Evolutionary conservation across 1,140 invertebrate species (phyloP).

Genomic region (Lucilia cuprina): DNA sequence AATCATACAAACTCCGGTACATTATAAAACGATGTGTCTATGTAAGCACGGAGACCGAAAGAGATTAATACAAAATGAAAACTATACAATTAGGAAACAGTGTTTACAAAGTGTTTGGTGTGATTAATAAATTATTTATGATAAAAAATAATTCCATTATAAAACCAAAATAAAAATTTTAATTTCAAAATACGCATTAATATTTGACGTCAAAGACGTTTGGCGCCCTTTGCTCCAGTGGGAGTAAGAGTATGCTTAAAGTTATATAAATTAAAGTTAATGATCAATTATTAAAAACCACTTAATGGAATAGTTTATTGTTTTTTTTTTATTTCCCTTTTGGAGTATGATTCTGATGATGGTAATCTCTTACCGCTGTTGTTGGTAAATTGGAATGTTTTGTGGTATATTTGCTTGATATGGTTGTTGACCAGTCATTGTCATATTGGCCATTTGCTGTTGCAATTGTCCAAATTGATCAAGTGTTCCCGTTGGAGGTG

Average conservation of each 20-base stretch:
- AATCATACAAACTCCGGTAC: neutral
- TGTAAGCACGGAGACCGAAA: neutral
- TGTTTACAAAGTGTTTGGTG: no score
- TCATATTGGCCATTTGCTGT: constrained; percentile 57
- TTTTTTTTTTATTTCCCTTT: neutral
- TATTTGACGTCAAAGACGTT: no score
- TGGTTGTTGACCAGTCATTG: constrained; percentile 43
- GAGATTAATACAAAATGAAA: no score
- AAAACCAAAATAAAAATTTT: no score
- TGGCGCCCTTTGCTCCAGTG: no score
- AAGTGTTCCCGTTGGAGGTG: constrained; percentile 28
- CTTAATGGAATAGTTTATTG: neutral
- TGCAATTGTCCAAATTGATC: constrained; percentile 55
- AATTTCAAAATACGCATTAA: no score
- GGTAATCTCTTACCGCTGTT: constrained; percentile 56
- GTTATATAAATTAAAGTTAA: neutral
- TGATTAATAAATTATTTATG: neutral
- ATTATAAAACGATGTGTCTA: neutral
- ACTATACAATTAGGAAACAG: no score
- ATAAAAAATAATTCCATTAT: neutral
- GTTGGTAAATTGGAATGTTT: constrained; percentile 62
- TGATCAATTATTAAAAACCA: neutral
- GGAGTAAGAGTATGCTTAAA: no score
- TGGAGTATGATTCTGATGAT: neutral
- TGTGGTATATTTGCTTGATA: constrained; percentile 50